Conservation (phyloP, 2,113 vertebrate genomes). For the Petroica traversi region DNA sequence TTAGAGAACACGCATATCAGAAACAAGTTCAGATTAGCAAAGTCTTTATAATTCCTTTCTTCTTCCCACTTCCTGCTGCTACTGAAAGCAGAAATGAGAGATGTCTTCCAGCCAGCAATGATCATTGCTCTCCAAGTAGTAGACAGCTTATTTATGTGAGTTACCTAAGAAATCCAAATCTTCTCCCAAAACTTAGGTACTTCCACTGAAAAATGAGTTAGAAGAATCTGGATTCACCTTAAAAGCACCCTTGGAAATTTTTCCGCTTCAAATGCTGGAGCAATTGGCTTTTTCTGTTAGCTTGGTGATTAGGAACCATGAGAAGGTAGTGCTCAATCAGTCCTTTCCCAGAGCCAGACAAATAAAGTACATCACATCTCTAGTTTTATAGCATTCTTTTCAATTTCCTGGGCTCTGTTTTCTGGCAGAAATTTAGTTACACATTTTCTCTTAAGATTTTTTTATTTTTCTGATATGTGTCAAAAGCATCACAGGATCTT, state of each 20-base stretch:
- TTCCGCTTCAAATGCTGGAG: not conserved
- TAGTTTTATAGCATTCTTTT: not conserved
- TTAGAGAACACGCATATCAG: not conserved
- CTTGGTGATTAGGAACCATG: not conserved
- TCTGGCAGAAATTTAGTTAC: not conserved
- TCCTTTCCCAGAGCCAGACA: not conserved
- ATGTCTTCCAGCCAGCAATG: not conserved
- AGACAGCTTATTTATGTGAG: not conserved
- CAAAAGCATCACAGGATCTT: not conserved
- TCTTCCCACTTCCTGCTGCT: not conserved
- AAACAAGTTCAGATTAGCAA: not conserved
- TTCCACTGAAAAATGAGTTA: not conserved
- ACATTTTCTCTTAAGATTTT: not conserved
- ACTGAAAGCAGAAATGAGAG: not conserved
- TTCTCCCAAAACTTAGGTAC: not conserved
- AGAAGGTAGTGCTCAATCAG: not conserved
- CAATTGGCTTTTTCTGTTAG: not conserved
- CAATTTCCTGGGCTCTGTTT: not conserved
- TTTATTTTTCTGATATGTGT: not conserved
- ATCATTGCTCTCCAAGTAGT: not conserved
- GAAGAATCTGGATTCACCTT: not conserved
- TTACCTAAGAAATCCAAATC: not conserved
- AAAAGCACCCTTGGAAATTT: not conserved
- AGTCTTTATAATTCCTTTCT: not conserved
- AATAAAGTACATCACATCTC: not conserved